These are phyloP conservation scores for Coptodon bakossiorum DNA, from an alignment of 2,113 vertebrate species.

Conservation along the genomic window DNA sequence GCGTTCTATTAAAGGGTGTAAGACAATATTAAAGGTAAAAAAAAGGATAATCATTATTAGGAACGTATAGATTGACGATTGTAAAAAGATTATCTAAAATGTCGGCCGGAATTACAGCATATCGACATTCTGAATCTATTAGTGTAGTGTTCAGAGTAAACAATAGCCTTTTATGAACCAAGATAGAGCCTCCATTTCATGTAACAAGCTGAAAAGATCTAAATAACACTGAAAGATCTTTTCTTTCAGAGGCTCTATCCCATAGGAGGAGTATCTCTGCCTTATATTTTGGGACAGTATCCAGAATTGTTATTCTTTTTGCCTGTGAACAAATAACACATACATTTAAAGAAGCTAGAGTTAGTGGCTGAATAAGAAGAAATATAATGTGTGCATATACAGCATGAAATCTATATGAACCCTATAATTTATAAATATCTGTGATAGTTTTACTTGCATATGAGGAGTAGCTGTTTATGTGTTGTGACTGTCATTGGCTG, in stretches of 20 bases:
- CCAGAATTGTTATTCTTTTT: neutral
- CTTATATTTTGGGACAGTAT: neutral
- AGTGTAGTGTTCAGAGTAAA: neutral
- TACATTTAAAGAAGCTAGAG: neutral
- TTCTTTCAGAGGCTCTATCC: neutral
- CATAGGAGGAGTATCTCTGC: neutral
- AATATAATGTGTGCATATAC: neutral
- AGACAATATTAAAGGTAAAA: neutral
- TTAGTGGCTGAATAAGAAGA: neutral
- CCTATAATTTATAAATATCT: neutral
- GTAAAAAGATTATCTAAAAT: neutral
- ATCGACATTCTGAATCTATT: neutral
- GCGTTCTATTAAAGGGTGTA: neutral
- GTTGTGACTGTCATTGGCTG: neutral
- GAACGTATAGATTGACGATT: neutral
- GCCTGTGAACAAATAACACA: neutral
- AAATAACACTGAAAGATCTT: neutral
- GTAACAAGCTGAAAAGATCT: neutral
- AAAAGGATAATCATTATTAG: neutral
- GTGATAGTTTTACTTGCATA: neutral
- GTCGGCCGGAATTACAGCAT: neutral
- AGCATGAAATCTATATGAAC: neutral
- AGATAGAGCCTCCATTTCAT: neutral
- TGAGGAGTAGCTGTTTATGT: neutral
- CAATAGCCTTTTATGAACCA: neutral